These are phyloP conservation scores for Cephus sareptanus DNA, from an alignment of 2,888 invertebrate genomes.

Conservation along the genomic window DNA sequence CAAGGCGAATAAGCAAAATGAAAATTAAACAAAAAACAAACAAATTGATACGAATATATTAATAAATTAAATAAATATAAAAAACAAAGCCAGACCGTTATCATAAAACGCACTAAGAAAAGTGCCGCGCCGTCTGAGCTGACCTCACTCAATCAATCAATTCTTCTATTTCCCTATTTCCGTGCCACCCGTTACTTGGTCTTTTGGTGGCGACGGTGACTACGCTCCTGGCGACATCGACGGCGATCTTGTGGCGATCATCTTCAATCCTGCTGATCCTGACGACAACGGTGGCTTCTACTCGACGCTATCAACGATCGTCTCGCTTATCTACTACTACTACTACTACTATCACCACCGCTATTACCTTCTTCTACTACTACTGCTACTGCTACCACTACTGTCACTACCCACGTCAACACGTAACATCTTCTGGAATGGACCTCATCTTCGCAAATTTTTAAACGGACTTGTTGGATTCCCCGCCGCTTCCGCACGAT, in stretches of 20 bases:
- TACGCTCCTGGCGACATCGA: slow-evolving; percentile 27
- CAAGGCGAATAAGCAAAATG: neutral
- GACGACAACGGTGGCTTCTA: neutral
- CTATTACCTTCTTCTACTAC: no score
- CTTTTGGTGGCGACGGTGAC: slow-evolving; percentile 28
- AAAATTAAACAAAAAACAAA: slow-evolving; percentile 27
- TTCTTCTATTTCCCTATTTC: slow-evolving; percentile 66
- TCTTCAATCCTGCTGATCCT: slow-evolving; percentile 1
- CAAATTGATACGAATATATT: slow-evolving; percentile 34
- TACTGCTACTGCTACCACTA: no score
- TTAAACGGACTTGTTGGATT: no score
- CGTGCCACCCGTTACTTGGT: slow-evolving; percentile 46
- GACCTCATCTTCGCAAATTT: no score
- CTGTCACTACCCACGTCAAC: no score
- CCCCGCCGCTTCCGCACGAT: no score
- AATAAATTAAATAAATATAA: slow-evolving; percentile 34
- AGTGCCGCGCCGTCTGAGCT: slow-evolving; percentile 13
- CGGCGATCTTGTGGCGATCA: slow-evolving; percentile 27
- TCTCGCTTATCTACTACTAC: no score
- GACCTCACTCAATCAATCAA: slow-evolving; percentile 56
- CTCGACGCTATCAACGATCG: no score
- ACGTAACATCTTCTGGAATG: no score
- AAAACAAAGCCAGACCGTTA: slow-evolving; percentile 18
- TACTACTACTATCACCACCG: no score
- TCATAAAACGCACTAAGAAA: slow-evolving; percentile 1